phyloP scores from a whole-genome alignment of 2,888 invertebrate genomes.

The Malthinus seriepunctatus region DNA sequence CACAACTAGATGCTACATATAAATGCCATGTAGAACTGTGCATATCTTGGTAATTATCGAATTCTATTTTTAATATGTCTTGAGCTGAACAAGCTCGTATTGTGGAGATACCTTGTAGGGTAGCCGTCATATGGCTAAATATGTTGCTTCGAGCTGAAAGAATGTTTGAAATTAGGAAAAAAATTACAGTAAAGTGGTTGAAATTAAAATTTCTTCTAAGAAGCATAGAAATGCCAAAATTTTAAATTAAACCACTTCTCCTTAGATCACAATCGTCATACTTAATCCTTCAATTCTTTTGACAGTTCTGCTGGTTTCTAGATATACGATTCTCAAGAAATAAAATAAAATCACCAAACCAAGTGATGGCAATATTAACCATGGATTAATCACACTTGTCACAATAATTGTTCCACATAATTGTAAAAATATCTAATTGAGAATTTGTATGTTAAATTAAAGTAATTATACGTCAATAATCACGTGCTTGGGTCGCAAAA shows the following conservation, averaged over 20 bases:
- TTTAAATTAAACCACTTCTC: not conserved
- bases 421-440: constrained; percentile 49
- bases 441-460: constrained; percentile 9
- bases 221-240: not conserved
- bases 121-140: constrained; percentile 74
- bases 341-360: constrained; percentile 59
- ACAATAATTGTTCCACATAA: constrained; percentile 57
- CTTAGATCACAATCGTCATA: constrained; percentile 38
- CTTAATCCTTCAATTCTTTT: constrained; percentile 72
- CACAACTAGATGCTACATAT: constrained; percentile 59
- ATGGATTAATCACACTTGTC: constrained; percentile 63
- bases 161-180: not conserved
- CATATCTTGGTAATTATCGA: constrained; percentile 63
- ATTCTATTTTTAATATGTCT: constrained; percentile 63
- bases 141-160: constrained; percentile 75
- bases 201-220: not conserved
- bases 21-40: constrained; percentile 79
- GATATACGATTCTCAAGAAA: constrained; percentile 67
- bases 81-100: constrained; percentile 74
- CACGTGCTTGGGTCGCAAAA: no score
- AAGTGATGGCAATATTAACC: constrained; percentile 65
- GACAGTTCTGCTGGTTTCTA: constrained; percentile 73
- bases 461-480: no score
- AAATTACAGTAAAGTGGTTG: not conserved
- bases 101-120: constrained; percentile 75